Evolutionary conservation across 2,797 vertebrate genomes (phyloP).

Genomic region (Toxotes lorentzi): DNA sequence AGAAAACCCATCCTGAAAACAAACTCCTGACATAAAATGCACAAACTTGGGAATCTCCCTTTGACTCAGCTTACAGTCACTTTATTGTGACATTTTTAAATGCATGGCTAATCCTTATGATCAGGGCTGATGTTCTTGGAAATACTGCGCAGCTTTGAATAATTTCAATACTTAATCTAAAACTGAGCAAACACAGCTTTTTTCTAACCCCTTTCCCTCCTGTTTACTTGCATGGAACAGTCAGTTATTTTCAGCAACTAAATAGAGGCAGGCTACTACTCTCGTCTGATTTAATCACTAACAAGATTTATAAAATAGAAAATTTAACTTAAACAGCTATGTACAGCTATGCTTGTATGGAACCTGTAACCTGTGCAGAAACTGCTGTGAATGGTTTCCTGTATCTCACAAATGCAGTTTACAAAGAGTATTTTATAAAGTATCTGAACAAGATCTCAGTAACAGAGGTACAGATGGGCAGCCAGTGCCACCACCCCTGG

Average conservation of each 20-base stretch:
- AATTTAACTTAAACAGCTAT: background rate
- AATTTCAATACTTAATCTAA: background rate
- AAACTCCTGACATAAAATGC: background rate
- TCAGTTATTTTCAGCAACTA: conserved; percentile 23
- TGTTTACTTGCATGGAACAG: background rate
- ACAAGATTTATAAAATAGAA: background rate
- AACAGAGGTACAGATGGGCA: conserved; percentile 51
- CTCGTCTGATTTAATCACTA: conserved; percentile 26
- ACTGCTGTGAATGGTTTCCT: background rate
- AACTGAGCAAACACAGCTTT: background rate
- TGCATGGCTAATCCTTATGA: background rate
- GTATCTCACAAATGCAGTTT: background rate
- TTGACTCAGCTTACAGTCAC: conserved; percentile 15
- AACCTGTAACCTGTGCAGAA: no score
- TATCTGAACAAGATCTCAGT: conserved; percentile 19
- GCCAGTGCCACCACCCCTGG: conserved; percentile 51
- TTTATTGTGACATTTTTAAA: background rate
- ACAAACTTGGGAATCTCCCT: conserved; percentile 31
- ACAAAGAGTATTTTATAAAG: background rate
- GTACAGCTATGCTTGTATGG: no score
- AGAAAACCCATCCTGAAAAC: conserved; percentile 7
- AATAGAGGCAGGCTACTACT: conserved; percentile 18
- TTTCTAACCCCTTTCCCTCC: background rate
- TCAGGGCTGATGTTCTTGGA: background rate
- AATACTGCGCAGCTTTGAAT: conserved; percentile 7